Percentiles rank a stretch among this genome's conserved stretches.
phyloP scores from a whole-genome alignment of 2,888 invertebrate genomes.

The Drepanosiphum platanoidis region DNA sequence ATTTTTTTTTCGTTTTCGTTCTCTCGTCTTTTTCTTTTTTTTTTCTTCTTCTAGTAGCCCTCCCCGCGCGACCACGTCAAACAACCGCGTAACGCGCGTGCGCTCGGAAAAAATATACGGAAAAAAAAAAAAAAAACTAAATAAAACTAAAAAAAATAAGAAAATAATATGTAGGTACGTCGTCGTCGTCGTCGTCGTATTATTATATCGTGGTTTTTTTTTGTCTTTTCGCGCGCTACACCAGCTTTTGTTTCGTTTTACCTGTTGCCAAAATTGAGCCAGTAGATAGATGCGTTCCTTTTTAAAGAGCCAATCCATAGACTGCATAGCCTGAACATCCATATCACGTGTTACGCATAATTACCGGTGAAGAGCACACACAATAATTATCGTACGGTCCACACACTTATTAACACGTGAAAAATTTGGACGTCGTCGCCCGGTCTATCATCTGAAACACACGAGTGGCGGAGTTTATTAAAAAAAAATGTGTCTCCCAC shows the following conservation, averaged over 20 bases:
- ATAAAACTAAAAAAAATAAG: too few relatives aligned
- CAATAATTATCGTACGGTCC: constrained; percentile 50
- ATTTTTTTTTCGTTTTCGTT: neutral
- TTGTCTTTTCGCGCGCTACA: too few relatives aligned
- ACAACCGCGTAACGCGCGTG: neutral
- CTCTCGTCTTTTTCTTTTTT: neutral
- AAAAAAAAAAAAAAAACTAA: neutral
- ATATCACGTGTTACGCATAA: constrained; percentile 68
- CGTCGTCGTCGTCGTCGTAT: neutral
- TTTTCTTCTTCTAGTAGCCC: constrained; percentile 8
- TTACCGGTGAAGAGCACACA: constrained; percentile 60
- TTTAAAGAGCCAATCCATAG: constrained; percentile 97
- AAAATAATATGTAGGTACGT: too few relatives aligned
- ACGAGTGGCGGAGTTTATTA: neutral
- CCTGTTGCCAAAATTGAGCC: constrained; percentile 97
- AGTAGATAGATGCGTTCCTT: constrained; percentile 93
- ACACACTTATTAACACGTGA: constrained; percentile 10
- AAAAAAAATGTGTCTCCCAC: neutral
- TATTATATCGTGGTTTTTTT: too few relatives aligned
- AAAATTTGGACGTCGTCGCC: neutral
- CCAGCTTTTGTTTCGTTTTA: constrained; percentile 69
- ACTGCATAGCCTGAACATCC: constrained; percentile 94
- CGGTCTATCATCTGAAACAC: constrained; percentile 36
- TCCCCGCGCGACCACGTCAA: too few relatives aligned
- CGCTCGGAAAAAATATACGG: neutral